Evolutionary conservation across 2,888 invertebrate genomes (phyloP), one percentile per base, ranked within the genome.

Genomic region (Lasioglossum zephyrum): DNA sequence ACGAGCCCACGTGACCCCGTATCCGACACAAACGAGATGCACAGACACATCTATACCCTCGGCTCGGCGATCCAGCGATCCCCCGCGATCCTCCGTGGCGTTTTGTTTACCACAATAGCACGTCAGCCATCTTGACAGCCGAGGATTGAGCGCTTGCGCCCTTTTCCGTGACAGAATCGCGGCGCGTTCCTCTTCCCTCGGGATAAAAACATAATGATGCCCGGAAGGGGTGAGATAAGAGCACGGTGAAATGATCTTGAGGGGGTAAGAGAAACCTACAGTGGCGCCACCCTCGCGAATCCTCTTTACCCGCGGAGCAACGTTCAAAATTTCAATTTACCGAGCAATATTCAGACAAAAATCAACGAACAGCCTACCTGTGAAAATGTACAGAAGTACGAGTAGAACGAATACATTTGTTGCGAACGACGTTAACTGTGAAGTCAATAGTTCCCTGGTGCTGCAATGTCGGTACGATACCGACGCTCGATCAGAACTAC

Each of bases 71-170:
- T 74, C 60, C 72, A 77, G 78, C 79, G 79, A 86, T 41, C 53
- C 2, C 31, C 73, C 77, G 47, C 73, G 77, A 73, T 57, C 82
- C 77, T 88, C 73, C 85, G 84, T 86, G 82, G 90, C 90, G 91
- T 92, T 85, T 90, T 92, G 92, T 92, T 92, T 92, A 92, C 88
- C 81, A 77, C 83, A 86, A 84, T 77, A 76, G 73, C 87, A 80
- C 86, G 79, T 85, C 90, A 80, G 92, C 93, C 93, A 93, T 93
- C 85, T 93, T 90, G 85, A 73, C 69, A 86, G 77, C 41, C 77
- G 69, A 73, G 79, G 60, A 72, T 44, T 31, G 82, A 57, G 90
- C 90, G 90, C 90, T 86, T 89, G 90, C 90, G 90, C 90, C 84
- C 79, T 82, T 88, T 86, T 89, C 81, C 73, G 76, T 36, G 63